These are phyloP conservation scores for Caenorhabditis sinica DNA, from an alignment of 2,888 invertebrate species.

Conservation along the genomic window DNA sequence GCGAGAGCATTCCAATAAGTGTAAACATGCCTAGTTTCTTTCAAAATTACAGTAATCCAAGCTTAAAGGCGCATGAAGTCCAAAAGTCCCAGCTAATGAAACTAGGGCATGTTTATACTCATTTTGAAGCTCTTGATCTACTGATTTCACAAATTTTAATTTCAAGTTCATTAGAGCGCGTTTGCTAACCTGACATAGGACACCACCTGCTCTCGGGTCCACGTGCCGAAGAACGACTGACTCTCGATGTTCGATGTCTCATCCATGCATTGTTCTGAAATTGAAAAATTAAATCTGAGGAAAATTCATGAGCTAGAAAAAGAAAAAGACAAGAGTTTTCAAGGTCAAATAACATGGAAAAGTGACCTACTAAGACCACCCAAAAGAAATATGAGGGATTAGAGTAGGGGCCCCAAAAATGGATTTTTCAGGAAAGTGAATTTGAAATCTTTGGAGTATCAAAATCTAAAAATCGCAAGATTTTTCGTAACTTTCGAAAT, in stretches of 20 bases:
- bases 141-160: background rate
- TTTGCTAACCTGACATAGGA: slow-evolving; percentile 69
- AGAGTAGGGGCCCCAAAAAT: background rate
- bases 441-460: too few species aligned
- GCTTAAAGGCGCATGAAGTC: background rate
- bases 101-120: background rate
- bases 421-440: too few species aligned
- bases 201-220: slow-evolving; percentile 74
- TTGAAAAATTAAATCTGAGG: background rate
- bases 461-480: too few species aligned
- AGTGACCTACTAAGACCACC: slow-evolving; percentile 22
- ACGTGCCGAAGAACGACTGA: slow-evolving; percentile 56
- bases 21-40: background rate
- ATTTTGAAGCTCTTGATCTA: too few species aligned
- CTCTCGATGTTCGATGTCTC: slow-evolving; percentile 41
- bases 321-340: background rate
- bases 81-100: background rate
- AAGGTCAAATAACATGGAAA: background rate
- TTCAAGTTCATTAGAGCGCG: background rate
- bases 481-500: too few species aligned
- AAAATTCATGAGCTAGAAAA: background rate
- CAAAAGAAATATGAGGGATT: background rate
- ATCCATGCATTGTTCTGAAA: slow-evolving; percentile 61
- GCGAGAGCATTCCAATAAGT: background rate
- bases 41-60: too few species aligned